Percentiles rank a stretch among this genome's conserved stretches.
These are phyloP conservation scores for Phymastichus coffea DNA, from an alignment of 1,140 invertebrate species.

Conservation along the genomic window DNA sequence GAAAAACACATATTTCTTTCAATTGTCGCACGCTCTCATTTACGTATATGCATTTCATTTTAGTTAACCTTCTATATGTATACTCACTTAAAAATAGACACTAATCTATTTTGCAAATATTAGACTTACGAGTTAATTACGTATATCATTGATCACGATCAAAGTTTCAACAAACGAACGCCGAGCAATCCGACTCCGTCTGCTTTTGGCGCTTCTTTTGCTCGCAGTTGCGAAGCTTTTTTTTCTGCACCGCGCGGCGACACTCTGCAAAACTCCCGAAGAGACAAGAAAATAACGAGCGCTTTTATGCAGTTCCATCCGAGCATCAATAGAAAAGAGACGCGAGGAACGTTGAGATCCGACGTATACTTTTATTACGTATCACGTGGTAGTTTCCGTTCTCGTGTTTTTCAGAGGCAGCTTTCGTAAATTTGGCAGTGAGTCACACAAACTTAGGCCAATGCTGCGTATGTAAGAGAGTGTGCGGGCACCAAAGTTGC, in stretches of 20 bases:
- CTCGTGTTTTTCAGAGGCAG: constrained; percentile 5
- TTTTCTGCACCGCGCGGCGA: too few relatives aligned
- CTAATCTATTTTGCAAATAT: constrained; percentile 51
- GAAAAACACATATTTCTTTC: too few relatives aligned
- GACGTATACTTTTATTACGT: constrained; percentile 22
- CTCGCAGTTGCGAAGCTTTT: constrained; percentile 12
- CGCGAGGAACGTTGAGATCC: constrained; percentile 24
- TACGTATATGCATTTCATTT: too few relatives aligned
- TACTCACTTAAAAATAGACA: constrained; percentile 55
- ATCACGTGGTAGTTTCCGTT: constrained; percentile 9
- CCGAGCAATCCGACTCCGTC: too few relatives aligned
- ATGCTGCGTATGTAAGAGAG: too few relatives aligned
- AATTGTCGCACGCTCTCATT: too few relatives aligned
- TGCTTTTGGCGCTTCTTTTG: constrained; percentile 26
- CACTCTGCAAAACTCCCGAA: too few relatives aligned
- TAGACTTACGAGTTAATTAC: constrained; percentile 50
- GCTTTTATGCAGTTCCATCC: too few relatives aligned
- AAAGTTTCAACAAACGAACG: constrained; percentile 38
- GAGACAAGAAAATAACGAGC: too few relatives aligned
- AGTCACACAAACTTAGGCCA: too few relatives aligned
- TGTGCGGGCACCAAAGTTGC: too few relatives aligned
- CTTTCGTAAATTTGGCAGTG: neutral
- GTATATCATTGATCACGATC: constrained; percentile 57
- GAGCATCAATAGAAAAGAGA: constrained; percentile 13
- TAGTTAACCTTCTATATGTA: too few relatives aligned